These are phyloP conservation scores for Drosophila tripunctata DNA, from an alignment of 2,888 invertebrate genomes.

Conservation along the genomic window DNA sequence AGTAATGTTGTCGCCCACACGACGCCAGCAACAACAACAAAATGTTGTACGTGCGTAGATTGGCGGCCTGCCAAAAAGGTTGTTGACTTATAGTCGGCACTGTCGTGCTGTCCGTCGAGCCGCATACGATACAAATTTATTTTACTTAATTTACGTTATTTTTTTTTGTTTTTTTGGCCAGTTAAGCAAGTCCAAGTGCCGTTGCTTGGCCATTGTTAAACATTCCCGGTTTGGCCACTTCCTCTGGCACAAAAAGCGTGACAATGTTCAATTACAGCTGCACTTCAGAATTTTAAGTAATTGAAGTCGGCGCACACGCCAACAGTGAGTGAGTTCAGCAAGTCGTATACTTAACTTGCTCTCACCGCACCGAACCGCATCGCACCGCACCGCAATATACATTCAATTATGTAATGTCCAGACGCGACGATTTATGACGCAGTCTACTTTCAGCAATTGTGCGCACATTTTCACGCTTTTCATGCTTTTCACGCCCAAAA, in stretches of 20 bases:
- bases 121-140: conserved; percentile 36
- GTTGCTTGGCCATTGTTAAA: conserved; percentile 31
- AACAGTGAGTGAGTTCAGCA: conserved; percentile 33
- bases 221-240: conserved; percentile 38
- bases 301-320: conserved; percentile 65
- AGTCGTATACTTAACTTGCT: not conserved
- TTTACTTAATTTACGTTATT: conserved; percentile 8
- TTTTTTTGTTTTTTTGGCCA: conserved; percentile 32
- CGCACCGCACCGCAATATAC: no score
- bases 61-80: conserved; percentile 71
- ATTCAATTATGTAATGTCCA: conserved; percentile 74
- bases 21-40: conserved; percentile 29
- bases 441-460: conserved; percentile 50
- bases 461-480: conserved; percentile 71
- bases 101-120: conserved; percentile 29
- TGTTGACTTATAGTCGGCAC: conserved; percentile 66
- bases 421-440: conserved; percentile 64
- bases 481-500: conserved; percentile 20
- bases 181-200: conserved; percentile 39
- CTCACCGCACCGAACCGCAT: no score
- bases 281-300: conserved; percentile 78
- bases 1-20: conserved; percentile 6
- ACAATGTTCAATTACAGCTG: conserved; percentile 73
- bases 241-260: conserved; percentile 64
- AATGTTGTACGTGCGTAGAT: conserved; percentile 72